A percentile compares a stretch with the other conserved stretches of the same genome.
phyloP scores from a whole-genome alignment of 2,888 invertebrate species.

The Agrotis clavis region DNA sequence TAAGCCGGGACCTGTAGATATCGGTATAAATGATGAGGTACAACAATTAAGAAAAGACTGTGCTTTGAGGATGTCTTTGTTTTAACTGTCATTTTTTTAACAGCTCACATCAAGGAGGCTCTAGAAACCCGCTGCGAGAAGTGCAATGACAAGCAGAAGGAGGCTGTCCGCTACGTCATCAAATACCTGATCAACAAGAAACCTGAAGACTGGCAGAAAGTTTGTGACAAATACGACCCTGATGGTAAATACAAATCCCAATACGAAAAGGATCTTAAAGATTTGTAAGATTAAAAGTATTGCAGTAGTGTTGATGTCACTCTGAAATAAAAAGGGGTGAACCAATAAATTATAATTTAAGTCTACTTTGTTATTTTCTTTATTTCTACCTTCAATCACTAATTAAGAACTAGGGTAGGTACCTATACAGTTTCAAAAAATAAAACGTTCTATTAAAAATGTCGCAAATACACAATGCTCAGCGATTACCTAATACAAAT shows the following conservation, averaged over 20 bases:
- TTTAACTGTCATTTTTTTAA: constrained; percentile 26
- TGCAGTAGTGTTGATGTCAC: constrained; percentile 4
- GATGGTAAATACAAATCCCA: constrained; percentile 69
- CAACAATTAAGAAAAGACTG: too few species aligned
- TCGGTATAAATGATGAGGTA: too few species aligned
- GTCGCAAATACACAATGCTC: too few species aligned
- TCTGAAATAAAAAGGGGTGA: constrained; percentile 6
- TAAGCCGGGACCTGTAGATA: too few species aligned
- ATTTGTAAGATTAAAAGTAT: constrained; percentile 34
- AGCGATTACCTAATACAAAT: too few species aligned
- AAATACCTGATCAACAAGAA: constrained; percentile 82
- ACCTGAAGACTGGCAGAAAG: constrained; percentile 72
- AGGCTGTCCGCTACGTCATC: constrained; percentile 75
- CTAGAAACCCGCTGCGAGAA: constrained; percentile 80
- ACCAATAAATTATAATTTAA: constrained; percentile 32
- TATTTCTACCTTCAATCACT: too few species aligned
- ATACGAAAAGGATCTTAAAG: constrained; percentile 75
- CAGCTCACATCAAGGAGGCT: constrained; percentile 83
- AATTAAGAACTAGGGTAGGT: too few species aligned
- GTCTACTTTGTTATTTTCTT: constrained; percentile 4
- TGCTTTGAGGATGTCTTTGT: neutral
- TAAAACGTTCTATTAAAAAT: too few species aligned
- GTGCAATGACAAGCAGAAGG: constrained; percentile 78
- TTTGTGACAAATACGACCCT: constrained; percentile 76
- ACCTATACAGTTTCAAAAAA: too few species aligned